Percentiles rank a stretch among this genome's conserved stretches.
Conservation (phyloP, 1,140 invertebrate genomes). For the Zaprionus gabonicus region DNA sequence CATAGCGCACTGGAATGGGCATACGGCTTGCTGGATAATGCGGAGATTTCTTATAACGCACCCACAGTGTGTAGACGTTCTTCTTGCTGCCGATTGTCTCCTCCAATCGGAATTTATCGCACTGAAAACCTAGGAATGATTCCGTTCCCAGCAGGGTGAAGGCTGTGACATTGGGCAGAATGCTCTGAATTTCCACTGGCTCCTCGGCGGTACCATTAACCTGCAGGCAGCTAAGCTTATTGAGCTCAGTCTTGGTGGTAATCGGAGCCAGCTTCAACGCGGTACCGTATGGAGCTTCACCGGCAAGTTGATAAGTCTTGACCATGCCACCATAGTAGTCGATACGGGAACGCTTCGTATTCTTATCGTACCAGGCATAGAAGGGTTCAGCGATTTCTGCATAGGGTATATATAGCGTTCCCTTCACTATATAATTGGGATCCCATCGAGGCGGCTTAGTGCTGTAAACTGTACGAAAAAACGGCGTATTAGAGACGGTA, state of each 20-base stretch:
- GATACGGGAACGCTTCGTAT: conserved; percentile 91
- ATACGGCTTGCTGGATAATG: conserved; percentile 82
- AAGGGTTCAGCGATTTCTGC: conserved; percentile 96
- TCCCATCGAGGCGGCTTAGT: conserved; percentile 88
- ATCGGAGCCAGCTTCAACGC: conserved; percentile 94
- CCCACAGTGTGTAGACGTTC: conserved; percentile 95
- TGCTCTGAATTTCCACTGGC: conserved; percentile 89
- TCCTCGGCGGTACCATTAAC: conserved; percentile 90
- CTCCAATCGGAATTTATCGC: conserved; percentile 91
- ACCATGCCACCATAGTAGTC: conserved; percentile 98
- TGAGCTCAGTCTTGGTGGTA: conserved; percentile 90
- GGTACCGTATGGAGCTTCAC: conserved; percentile 88
- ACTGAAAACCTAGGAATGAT: conserved; percentile 87
- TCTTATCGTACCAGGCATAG: conserved; percentile 93
- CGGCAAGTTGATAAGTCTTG: conserved; percentile 92
- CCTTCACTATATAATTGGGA: conserved; percentile 89
- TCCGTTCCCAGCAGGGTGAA: conserved; percentile 90
- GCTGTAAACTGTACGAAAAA: conserved; percentile 46
- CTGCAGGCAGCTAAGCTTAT: conserved; percentile 92
- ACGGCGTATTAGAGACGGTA: conserved; percentile 21
- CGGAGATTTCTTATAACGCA: conserved; percentile 88
- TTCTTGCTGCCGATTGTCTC: conserved; percentile 90
- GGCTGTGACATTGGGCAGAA: conserved; percentile 92
- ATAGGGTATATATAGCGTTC: conserved; percentile 94
- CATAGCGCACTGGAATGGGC: conserved; percentile 90